Evolutionary conservation across 2,888 invertebrate genomes (phyloP).

Genomic region (Chromoteleia sp.): DNA sequence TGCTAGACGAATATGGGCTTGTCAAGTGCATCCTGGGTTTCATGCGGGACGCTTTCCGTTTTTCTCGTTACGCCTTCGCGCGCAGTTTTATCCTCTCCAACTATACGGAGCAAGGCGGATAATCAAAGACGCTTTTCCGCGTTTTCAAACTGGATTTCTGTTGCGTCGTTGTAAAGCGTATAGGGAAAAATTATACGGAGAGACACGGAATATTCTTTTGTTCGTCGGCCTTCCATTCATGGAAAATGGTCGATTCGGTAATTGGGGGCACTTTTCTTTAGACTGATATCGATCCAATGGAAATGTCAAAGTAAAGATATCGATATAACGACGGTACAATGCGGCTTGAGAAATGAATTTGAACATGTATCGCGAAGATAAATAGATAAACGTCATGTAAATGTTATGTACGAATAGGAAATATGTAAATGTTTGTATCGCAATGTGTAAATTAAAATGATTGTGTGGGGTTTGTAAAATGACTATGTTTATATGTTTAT

Average conservation of each 20-base stretch:
- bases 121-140: slow-evolving; percentile 49
- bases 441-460: too few relatives aligned
- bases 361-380: too few relatives aligned
- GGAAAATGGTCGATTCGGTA: slow-evolving; percentile 10
- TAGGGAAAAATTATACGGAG: too few relatives aligned
- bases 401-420: too few relatives aligned
- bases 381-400: too few relatives aligned
- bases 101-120: slow-evolving; percentile 21
- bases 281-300: too few relatives aligned
- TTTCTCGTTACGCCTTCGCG: slow-evolving; percentile 52
- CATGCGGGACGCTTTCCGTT: slow-evolving; percentile 61
- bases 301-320: too few relatives aligned
- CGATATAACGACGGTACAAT: too few relatives aligned
- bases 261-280: not conserved
- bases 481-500: too few relatives aligned
- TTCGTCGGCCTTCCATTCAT: not conserved
- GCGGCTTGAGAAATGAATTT: too few relatives aligned
- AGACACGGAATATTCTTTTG: slow-evolving; percentile 20
- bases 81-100: slow-evolving; percentile 29
- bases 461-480: too few relatives aligned
- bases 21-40: slow-evolving; percentile 63
- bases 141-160: slow-evolving; percentile 54
- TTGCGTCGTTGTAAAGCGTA: slow-evolving; percentile 9
- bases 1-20: slow-evolving; percentile 64
- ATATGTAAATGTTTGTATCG: too few relatives aligned